Base-by-base conservation (phyloP, 2,113 vertebrate species). In the Lepus europaeus region DNA sequence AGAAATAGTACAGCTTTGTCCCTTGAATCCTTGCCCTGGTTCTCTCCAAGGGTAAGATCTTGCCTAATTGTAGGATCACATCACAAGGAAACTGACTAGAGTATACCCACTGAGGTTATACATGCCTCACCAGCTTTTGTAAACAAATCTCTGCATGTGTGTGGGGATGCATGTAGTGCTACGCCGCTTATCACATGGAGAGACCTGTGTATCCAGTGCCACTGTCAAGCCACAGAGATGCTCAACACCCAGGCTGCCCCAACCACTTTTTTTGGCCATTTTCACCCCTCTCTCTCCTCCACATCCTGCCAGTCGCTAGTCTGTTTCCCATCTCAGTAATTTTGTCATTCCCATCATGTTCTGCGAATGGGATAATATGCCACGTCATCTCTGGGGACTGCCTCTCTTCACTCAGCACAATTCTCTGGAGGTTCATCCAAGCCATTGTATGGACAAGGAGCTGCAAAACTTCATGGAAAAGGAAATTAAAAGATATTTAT, bases 51-150 rank as follows among this genome's bases (percentile, higher is more conserved):
- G 69, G 31, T 3, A 13, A 5, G 17, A 8, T 36, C 84, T 39
- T 51, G 6, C 6, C 0, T 78, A 36, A 63, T 5, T 27, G 3
- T 1, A 33, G 45, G 2, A 4, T 1, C 0, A 2, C 1, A 3
- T 9, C 49, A 59, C 66, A 22, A 25, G 49, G 83, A n/a, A 53
- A 29, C 3, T 77, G 70, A 31, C 23, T 36, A 23, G 16, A 7
- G 14, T 27, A 36, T 5, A 29, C 3, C 0, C 51, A 27, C 13
- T 53, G 29, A 19, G 10, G 51, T 74, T 13, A 6, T 77, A 10
- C 31, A 22, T 45, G 76, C 53, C 27, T 29, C 9, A 53, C 25
- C 10, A 64, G 11, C 19, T 22, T 51, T 9, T 19, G 4, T 19
- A 59, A 19, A 59, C 56, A 59, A 19, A 17, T 59, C 56, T 59